A percentile compares a stretch with the other conserved stretches of the same genome.
phyloP scores from a whole-genome alignment of 2,113 vertebrate genomes.

The Paralichthys olivaceus region DNA sequence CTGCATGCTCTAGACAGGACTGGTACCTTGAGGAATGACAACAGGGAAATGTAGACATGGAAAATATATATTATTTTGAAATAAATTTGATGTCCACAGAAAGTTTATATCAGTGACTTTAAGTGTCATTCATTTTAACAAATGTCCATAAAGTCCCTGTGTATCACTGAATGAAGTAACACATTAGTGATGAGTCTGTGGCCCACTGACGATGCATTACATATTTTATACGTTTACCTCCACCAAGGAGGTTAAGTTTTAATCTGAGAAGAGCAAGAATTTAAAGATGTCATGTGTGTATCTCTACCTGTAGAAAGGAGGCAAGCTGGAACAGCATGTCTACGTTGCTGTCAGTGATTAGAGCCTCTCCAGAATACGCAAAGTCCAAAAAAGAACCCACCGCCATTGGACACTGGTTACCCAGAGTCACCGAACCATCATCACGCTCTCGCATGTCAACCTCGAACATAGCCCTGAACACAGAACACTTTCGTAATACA shows the following conservation, averaged over 20 bases:
- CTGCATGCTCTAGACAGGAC: constrained; percentile 92
- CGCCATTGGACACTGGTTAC: constrained; percentile 87
- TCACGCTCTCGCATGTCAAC: constrained; percentile 96
- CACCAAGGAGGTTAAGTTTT: too few relatives aligned
- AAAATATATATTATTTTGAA: too few relatives aligned
- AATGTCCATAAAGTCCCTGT: background rate
- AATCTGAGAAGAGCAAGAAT: background rate
- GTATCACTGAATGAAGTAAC: background rate
- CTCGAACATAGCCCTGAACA: constrained; percentile 93
- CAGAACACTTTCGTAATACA: constrained; percentile 6
- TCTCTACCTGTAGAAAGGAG: constrained; percentile 90
- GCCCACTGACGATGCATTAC: too few relatives aligned
- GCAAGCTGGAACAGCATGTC: constrained; percentile 97
- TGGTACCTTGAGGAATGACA: constrained; percentile 76
- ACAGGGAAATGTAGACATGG: background rate
- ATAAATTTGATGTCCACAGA: too few relatives aligned
- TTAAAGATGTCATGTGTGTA: background rate
- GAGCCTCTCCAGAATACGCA: constrained; percentile 92
- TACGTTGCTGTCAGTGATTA: constrained; percentile 93
- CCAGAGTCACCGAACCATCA: constrained; percentile 91
- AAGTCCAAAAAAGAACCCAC: constrained; percentile 94
- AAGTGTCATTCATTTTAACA: too few relatives aligned
- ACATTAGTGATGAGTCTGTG: background rate
- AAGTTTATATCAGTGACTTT: too few relatives aligned
- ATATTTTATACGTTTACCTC: too few relatives aligned